These are phyloP conservation scores for Xylocampa areola DNA, from an alignment of 2,888 invertebrate species.

Conservation along the genomic window DNA sequence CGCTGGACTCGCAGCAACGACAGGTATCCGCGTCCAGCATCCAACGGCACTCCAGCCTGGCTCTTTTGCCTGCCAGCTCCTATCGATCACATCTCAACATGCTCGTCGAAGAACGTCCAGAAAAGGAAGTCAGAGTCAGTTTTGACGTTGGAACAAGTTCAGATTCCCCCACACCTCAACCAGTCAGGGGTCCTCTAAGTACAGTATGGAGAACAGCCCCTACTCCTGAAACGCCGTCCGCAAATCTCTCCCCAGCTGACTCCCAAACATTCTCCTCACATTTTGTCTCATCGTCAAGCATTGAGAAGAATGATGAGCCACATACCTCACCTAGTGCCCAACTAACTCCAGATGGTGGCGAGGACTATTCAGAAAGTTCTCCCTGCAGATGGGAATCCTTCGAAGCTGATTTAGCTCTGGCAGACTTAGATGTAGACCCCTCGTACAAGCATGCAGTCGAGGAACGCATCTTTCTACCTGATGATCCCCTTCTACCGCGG, in stretches of 20 bases:
- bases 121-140: constrained; percentile 86
- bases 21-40: constrained; percentile 91
- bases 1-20: constrained; percentile 90
- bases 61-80: constrained; percentile 85
- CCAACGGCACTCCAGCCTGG: constrained; percentile 85
- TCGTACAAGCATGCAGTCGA: constrained; percentile 91
- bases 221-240: constrained; percentile 92
- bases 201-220: constrained; percentile 85
- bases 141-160: constrained; percentile 82
- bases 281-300: constrained; percentile 89
- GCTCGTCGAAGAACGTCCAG: constrained; percentile 84
- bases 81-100: constrained; percentile 87
- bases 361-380: constrained; percentile 80
- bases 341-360: constrained; percentile 89
- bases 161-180: constrained; percentile 76
- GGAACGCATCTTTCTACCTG: constrained; percentile 90
- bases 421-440: constrained; percentile 91
- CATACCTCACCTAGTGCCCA: constrained; percentile 90
- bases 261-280: constrained; percentile 91
- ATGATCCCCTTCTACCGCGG: constrained; percentile 89
- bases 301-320: constrained; percentile 83
- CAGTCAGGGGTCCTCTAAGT: constrained; percentile 83
- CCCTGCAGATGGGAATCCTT: constrained; percentile 91
- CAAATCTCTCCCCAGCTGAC: constrained; percentile 90
- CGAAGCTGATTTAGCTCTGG: constrained; percentile 90